Evolutionary conservation across 1,140 invertebrate species (phyloP), one percentile per base, ranked within the genome.

Genomic region (Dicyema japonicum): DNA sequence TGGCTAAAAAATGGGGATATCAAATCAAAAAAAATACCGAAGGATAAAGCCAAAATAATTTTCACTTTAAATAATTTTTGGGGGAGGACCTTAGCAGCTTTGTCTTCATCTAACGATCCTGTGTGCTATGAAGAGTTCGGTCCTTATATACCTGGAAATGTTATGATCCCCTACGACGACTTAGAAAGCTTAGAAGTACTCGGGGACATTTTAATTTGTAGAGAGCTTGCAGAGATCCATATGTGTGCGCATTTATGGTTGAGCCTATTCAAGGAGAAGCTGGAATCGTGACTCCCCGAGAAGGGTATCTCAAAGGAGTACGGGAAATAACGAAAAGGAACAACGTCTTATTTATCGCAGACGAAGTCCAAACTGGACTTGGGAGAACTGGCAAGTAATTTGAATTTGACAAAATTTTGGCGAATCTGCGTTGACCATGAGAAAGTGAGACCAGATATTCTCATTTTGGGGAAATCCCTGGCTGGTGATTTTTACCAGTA

Each of bases 261-360:
- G 88, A 97, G 44, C 85, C 88, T 1, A 90, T 97, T 36, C 85
- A 97, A 57, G 88, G 85, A 0, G 85, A 97, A 56, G 82, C 80
- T 18, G 85, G 85, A 1, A 75, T 90, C 2, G 62, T 80, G 1
- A 70, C 94, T 1, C 85, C 85, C 0, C 50, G 65, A 43, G 57
- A 63, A 3, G 80, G 80, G 0, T 97, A 94, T 41, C 51, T 94
- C 24, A 65, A 58, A 32, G 64, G 65, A 32, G 67, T 92, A 0
- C 56, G 82, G 19, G 66, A 74, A 24, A 54, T 94, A 0, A 94
- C 85, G 46, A 67, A 65, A 3, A 71, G 74, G 41, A 57, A 92
- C 47, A 88, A 90, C 40, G 80, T 94, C 2, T 54, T 97, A 0
- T 88, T 69, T 63, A 88, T 94, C 34, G 75, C 75, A 3, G 88